phyloP scores from a whole-genome alignment of 2,797 vertebrate species.

The Ctenopoma multispine region DNA sequence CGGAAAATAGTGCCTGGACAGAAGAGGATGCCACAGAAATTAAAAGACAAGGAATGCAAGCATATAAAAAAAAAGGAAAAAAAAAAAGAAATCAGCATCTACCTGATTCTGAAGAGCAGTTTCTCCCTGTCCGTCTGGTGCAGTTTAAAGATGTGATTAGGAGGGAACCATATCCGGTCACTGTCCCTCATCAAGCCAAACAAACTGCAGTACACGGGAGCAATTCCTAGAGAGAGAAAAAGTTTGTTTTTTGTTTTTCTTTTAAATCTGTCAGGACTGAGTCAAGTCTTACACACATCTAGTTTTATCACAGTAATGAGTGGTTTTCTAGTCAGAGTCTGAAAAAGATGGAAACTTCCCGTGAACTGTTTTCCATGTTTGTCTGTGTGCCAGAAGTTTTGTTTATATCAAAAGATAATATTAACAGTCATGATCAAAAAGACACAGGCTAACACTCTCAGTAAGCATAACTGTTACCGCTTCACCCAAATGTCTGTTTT shows the following conservation, averaged over 20 bases:
- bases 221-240: constrained; percentile 83
- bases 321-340: too few relatives aligned
- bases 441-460: not conserved
- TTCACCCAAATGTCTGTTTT: not conserved
- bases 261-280: not conserved
- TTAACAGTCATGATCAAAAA: not conserved
- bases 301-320: too few relatives aligned
- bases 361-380: not conserved
- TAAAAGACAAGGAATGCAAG: not conserved
- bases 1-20: constrained; percentile 92
- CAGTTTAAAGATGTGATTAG: constrained; percentile 92
- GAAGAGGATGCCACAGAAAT: not conserved
- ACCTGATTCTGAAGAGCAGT: constrained; percentile 92
- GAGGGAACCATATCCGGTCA: constrained; percentile 92
- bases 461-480: not conserved
- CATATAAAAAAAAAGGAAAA: not conserved
- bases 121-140: constrained; percentile 83
- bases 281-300: not conserved
- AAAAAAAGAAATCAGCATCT: not conserved
- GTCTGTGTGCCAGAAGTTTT: not conserved
- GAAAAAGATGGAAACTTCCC: not conserved
- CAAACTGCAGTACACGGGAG: constrained; percentile 90
- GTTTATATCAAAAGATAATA: not conserved
- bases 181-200: constrained; percentile 93
- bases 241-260: too few relatives aligned